Base-by-base conservation (phyloP, 2,888 invertebrate species). In the Caenorhabditis sulstoni region DNA sequence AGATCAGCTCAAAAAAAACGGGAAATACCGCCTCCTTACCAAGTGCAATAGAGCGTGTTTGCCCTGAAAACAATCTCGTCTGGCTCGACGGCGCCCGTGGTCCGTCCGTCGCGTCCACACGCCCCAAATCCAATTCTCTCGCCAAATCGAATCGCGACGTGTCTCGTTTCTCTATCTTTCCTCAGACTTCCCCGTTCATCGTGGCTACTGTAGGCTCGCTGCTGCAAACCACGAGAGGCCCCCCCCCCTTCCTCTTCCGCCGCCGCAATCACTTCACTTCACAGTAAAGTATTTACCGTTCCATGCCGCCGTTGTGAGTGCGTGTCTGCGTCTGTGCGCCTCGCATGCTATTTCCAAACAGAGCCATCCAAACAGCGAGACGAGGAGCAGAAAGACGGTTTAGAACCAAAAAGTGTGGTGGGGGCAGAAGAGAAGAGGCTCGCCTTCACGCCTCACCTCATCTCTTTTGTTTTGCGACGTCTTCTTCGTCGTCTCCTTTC, bases 281-380 rank as follows among this genome's bases (percentile, higher is more conserved):
- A 71, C 71, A 64, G 62, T 47, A 37, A 45, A 55, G 39, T 71
- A 71, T 71, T 71, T 71, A 62, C 71, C 71, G 71, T 71, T 57
- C 59, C 58, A 44, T 59, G n/a, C 47, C 14, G 5, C 44, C 44
- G 12, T 12, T 11, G 44, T 44, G n/a, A n/a, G 14, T 44, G 9
- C 16, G 16, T 61, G 22, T 57, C 64, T 49, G 62, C 55, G 47
- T 70, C 59, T 70, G 52, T 61, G 45, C 53, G 7, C 55, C 53
- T 18, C 14, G 0, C 64, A n/a, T 44, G 39, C 57, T 71, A 16
- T 71, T 45, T 62, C 47, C 35, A 45, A 70, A 55, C 61, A 47
- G 55, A 39, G 39, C 50, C 59, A 61, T 61, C 44, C 61, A 62
- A 62, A 70, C 47, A 70, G 20, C 18, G 4, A 16, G 16, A 23